A percentile compares a stretch with the other conserved stretches of the same genome.
phyloP scores from a whole-genome alignment of 23 tunicate species.

The Halocynthia roretzi region DNA sequence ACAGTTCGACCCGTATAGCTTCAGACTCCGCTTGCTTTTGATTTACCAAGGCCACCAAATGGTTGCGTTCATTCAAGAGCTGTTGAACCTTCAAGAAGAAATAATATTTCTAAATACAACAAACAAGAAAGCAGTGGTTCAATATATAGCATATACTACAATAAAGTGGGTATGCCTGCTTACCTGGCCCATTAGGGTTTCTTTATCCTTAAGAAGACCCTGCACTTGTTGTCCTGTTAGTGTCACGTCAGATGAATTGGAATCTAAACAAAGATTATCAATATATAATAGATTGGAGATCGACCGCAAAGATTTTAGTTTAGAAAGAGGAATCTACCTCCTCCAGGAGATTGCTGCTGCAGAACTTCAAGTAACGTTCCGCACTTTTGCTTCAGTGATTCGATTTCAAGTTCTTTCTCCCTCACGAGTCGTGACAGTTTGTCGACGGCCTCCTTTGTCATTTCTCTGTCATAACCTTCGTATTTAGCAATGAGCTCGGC shows the following conservation, averaged over 20 bases:
- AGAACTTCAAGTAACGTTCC: slow-evolving; percentile 70
- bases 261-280: neutral
- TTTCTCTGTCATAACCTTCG: slow-evolving; percentile 73
- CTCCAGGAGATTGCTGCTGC: slow-evolving; percentile 57
- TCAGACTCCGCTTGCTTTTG: slow-evolving; percentile 71
- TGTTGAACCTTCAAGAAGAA: slow-evolving; percentile 48
- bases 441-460: slow-evolving; percentile 73
- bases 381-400: slow-evolving; percentile 69
- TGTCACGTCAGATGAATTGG: neutral
- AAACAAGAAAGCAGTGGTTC: neutral
- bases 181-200: slow-evolving; percentile 52
- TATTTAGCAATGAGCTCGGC: slow-evolving; percentile 30
- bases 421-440: slow-evolving; percentile 60
- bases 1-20: slow-evolving; percentile 33
- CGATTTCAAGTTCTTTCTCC: slow-evolving; percentile 83
- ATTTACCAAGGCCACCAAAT: slow-evolving; percentile 74
- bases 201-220: slow-evolving; percentile 46
- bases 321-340: neutral
- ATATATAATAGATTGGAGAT: neutral
- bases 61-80: slow-evolving; percentile 76
- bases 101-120: neutral
- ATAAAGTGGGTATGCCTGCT: neutral
- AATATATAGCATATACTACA: too few relatives aligned
- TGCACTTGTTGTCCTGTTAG: slow-evolving; percentile 58
- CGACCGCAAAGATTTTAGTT: neutral